These are phyloP conservation scores for Buathra laborator DNA, from an alignment of 2,888 invertebrate species.

Conservation along the genomic window DNA sequence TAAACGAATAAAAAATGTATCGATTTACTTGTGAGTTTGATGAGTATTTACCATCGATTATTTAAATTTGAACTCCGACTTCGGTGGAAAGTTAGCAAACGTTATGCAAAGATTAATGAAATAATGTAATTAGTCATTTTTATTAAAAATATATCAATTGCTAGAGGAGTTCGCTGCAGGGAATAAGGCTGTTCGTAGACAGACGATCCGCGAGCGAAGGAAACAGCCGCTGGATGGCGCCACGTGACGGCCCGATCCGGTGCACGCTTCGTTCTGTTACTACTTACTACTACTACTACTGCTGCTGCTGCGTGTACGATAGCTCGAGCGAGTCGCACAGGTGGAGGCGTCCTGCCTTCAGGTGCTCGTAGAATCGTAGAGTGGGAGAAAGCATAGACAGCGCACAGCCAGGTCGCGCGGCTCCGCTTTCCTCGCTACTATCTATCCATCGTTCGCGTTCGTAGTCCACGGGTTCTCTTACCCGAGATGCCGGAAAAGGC, in stretches of 20 bases:
- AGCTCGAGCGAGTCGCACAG: conserved; percentile 56
- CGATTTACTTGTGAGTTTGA: not conserved
- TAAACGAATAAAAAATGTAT: not conserved
- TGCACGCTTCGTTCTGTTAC: conserved; percentile 55
- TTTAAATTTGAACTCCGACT: not conserved
- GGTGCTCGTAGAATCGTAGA: conserved; percentile 36
- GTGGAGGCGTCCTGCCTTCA: conserved; percentile 67
- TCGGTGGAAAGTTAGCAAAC: not conserved
- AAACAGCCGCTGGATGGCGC: conserved; percentile 78
- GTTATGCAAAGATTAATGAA: not conserved
- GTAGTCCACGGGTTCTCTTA: conserved; percentile 11
- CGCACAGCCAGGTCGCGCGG: conserved; percentile 11
- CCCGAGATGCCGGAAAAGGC: conserved; percentile 57
- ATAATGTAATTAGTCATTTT: not conserved
- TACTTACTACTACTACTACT: conserved; percentile 51
- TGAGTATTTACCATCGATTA: not conserved
- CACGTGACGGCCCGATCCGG: conserved; percentile 72
- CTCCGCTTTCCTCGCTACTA: conserved; percentile 15
- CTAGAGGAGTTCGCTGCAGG: not conserved
- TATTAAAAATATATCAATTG: not conserved
- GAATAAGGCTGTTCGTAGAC: conserved; percentile 7
- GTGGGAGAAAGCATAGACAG: conserved; percentile 19
- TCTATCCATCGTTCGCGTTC: not conserved
- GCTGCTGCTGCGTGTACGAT: conserved; percentile 53
- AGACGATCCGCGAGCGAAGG: conserved; percentile 18